Base-by-base conservation (phyloP, 2,797 vertebrate genomes). In the Cynopterus sphinx region DNA sequence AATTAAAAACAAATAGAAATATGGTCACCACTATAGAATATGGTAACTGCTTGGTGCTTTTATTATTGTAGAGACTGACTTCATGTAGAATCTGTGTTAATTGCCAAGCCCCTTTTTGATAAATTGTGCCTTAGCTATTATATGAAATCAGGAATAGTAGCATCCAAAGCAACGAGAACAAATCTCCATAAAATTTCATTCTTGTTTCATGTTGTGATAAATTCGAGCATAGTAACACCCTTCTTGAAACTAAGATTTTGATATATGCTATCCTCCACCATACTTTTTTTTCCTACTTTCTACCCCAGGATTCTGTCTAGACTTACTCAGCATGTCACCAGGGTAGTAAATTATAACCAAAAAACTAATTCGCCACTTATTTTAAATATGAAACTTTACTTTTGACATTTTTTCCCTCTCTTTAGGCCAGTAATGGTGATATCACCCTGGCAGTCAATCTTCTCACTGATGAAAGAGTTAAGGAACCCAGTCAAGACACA, bases 341-440 rank as follows among this genome's bases (percentile, higher is more conserved):
- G 9, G 21, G 28, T 65, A 68, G n/a, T 91, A 31, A 39, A 16
- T n/a, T 65, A 31, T 19, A 36, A 41, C n/a, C 33, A 55, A 46
- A 82, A 53, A 46, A 87, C 46, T 36, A 24, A 70, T 19, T 65
- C 17, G 3, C 17, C 59, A 15, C 28, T 65, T 51, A 63, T 26
- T 81, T 77, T 75, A 73, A 87, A 86, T 73, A 0, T n/a, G 9
- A 73, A 91, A 68, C 22, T 95, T 95, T 85, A 13, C 84, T 94
- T 92, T 82, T 24, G 81, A 86, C 43, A 75, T 91, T 59, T n/a
- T 17, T 39, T 86, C 19, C 75, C 3, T 79, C 51, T 0, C 33
- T 0, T 39, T 59, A 99, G 99, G 99, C 99, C 94, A 99, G 99
- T 97, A 99, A 99, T 93, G 99, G 99, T 73, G 99, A 99, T 97